Conservation (phyloP, 2,797 vertebrate genomes). For the Pangasius krempfi region DNA sequence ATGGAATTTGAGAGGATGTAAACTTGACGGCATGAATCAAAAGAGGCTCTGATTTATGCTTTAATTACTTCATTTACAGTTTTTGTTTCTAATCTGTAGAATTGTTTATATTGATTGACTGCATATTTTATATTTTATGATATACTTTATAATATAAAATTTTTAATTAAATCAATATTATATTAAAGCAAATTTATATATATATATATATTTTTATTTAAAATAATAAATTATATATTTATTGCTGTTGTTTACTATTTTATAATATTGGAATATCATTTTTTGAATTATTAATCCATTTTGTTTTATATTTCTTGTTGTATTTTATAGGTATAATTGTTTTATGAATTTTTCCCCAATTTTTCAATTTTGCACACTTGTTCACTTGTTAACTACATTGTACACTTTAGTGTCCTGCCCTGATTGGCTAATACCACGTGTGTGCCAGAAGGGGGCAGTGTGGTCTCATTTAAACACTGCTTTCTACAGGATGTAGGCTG, state of each 20-base stretch:
- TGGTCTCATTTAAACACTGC: slow-evolving; percentile 17
- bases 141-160: too few relatives aligned
- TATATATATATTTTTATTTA: too few relatives aligned
- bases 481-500: neutral
- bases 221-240: neutral
- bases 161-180: neutral
- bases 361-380: neutral
- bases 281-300: too few relatives aligned
- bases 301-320: too few relatives aligned
- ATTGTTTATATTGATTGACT: neutral
- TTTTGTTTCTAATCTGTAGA: neutral
- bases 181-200: neutral
- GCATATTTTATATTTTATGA: neutral
- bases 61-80: neutral
- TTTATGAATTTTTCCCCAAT: too few relatives aligned
- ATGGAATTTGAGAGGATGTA: neutral
- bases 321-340: too few relatives aligned
- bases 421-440: neutral
- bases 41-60: neutral
- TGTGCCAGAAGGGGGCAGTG: slow-evolving; percentile 43
- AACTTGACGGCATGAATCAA: neutral
- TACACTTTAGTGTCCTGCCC: neutral
- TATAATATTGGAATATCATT: neutral
- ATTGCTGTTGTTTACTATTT: neutral
- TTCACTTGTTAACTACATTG: neutral